A percentile compares a stretch with the other conserved stretches of the same genome.
phyloP scores from a whole-genome alignment of 2,113 vertebrate genomes.

The Phalacrocorax brasilianus region DNA sequence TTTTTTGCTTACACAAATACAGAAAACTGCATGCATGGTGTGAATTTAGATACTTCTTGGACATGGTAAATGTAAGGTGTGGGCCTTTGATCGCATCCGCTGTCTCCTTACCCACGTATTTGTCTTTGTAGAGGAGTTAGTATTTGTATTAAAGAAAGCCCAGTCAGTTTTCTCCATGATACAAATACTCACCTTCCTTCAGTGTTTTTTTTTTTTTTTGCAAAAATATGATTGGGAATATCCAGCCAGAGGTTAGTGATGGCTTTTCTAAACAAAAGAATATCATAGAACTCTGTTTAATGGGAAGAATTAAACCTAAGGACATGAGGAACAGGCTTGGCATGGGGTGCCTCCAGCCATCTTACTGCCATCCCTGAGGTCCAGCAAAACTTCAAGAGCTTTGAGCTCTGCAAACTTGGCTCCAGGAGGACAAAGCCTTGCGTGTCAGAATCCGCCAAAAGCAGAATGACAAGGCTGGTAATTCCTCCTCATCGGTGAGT shows the following conservation, averaged over 20 bases:
- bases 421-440: neutral
- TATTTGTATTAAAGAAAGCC: neutral
- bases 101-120: neutral
- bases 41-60: neutral
- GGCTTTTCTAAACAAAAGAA: neutral
- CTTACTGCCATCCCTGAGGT: neutral
- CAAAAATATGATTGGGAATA: neutral
- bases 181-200: neutral
- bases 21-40: neutral
- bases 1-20: neutral
- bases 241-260: neutral
- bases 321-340: fast-evolving
- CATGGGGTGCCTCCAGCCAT: neutral
- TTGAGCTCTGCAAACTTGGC: neutral
- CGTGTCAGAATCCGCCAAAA: neutral
- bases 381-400: neutral
- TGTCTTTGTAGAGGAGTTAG: neutral
- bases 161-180: fast-evolving
- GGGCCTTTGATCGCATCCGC: neutral
- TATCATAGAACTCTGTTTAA: neutral
- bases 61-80: fast-evolving
- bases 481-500: neutral
- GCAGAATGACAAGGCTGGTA: neutral
- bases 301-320: neutral
- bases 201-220: fast-evolving